Base-by-base conservation (phyloP, 2,797 vertebrate species). In the Schizopygopsis malacanthus region DNA sequence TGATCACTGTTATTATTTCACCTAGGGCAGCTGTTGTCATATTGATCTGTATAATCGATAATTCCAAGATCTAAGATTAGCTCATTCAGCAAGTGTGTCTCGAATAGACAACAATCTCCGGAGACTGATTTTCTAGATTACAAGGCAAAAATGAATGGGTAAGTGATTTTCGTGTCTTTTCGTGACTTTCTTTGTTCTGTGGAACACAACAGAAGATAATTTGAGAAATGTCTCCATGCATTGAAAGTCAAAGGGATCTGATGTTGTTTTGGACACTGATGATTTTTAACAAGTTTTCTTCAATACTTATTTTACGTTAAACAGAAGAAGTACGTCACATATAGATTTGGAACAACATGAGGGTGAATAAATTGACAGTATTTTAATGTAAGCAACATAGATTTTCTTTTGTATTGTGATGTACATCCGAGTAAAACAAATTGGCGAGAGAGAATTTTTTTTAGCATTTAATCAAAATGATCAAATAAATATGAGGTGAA, bases 41-140 rank as follows among this genome's bases (percentile, higher is more conserved):
- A 85, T 87, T 70, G 83, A 85, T 88, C 80, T 16, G 50, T 65
- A 41, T 80, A 81, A 87, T 87, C 70, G 43, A 87, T 76, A 20
- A 59, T 15, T 71, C 13, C 41, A 75, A 69, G 78, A 76, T 80
- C 28, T 71, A 59, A 72, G 47, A 78, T 84, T 73, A 75, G 67
- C 63, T 71, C 28, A 47, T 88, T 88, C 67, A 37, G 39, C 70
- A 39, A 39, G 50, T 82, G 52, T 81, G 70, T 59, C 77, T 72
- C 28, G 25, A 56, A 79, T 69, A 54, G 56, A 59, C n/a, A 45
- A 56, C 18, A 61, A 10, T 71, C 6, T 71, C n/a, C 61, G 37
- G 13, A 47, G 20, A 33, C 2, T n/a, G n/a, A 11, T 50, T 72
- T 65, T 61, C 16, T 54, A 25, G 15, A 41, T 71, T 45, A 37